Evolutionary conservation across 2,113 vertebrate species (phyloP).

Genomic region (Cervus canadensis): DNA sequence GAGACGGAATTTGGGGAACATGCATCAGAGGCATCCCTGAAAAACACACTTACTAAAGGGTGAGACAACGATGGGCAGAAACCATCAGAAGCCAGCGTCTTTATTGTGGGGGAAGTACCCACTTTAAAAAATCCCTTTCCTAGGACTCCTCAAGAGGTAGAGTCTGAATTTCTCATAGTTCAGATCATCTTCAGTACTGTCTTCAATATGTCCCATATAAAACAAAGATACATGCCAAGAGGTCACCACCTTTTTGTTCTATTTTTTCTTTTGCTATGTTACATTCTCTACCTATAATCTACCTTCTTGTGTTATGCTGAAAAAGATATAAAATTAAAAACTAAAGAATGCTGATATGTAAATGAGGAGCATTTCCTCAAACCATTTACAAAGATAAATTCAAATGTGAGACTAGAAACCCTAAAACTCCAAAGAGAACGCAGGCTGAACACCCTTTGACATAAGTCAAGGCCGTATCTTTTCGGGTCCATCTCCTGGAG

Average conservation of each 20-base stretch:
- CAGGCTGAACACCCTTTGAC: background rate
- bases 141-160: background rate
- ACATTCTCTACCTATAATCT: background rate
- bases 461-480: background rate
- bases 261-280: background rate
- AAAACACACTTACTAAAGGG: background rate
- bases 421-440: background rate
- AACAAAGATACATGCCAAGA: background rate
- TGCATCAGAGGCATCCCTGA: background rate
- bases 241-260: background rate
- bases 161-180: background rate
- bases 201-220: background rate
- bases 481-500: background rate
- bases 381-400: background rate
- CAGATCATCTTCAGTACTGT: background rate
- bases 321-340: background rate
- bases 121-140: background rate
- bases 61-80: background rate
- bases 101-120: background rate
- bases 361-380: background rate
- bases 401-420: background rate
- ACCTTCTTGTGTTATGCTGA: background rate
- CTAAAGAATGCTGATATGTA: background rate
- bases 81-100: background rate
- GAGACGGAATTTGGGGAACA: background rate